Base-by-base conservation (phyloP, 1,140 invertebrate species). In the Nephotettix cincticeps region DNA sequence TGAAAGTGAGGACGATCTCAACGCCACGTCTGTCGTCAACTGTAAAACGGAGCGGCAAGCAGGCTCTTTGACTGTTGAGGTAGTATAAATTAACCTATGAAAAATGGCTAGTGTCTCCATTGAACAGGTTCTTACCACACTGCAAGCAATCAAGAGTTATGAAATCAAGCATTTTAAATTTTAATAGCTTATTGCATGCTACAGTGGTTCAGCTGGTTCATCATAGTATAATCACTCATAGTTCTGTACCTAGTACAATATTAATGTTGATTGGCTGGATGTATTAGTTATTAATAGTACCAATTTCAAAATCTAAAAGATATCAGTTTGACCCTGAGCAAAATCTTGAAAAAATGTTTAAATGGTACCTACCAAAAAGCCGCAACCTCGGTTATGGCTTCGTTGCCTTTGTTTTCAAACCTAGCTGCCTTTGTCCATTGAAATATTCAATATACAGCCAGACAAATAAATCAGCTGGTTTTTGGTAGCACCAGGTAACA, bases 11-110 rank as follows among this genome's bases (percentile, higher is more conserved):
- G 36, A 61, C 6, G 56, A 61, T 2, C 21, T 51, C n/a, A 65
- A 71, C 19, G 19, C 47, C 9, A 61, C 51, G n/a, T 68, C 69
- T 25, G 19, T 74, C 17, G 69, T 74, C 19, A 74, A 72, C 25
- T 74, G 73, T 28, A 68, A 51, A n/a, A 30, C 4, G 23, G 61
- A 68, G 30, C 21, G 47, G 6, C 56, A 64, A 51, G 51, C 66
- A 1, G 70, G 70, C 3, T 61, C 63, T 51, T 61, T 74, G 4
- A 65, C 65, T 28, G 73, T 74, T 25, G 73, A 74, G 72, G 72
- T 73, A 27, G 11, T 13, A 19, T n/a, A 63, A 30, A 6, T 9
- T 64, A 11, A 21, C 21, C 29, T 9, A 6, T 28, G 0, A 30
- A 64, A 27, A 19, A 1, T 32, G 2, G 9, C 21, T 30, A 23